Percentiles rank a stretch among this genome's conserved stretches.
Evolutionary conservation across 92 coral and sea anemone species (phyloP).

Genomic region (Palythoa grandis): DNA sequence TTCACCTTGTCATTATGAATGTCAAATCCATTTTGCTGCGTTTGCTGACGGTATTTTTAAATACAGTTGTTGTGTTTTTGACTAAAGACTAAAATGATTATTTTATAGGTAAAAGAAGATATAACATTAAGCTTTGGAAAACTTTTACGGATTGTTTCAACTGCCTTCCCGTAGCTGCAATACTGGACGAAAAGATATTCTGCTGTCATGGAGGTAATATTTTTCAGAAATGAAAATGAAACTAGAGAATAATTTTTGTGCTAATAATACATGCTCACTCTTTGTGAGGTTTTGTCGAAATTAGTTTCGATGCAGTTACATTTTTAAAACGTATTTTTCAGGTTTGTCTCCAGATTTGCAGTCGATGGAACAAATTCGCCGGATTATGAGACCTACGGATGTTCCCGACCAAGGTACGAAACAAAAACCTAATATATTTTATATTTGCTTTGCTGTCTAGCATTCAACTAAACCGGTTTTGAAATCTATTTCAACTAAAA

Average conservation of each 20-base stretch:
- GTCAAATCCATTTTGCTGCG: not conserved
- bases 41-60: constrained; percentile 11
- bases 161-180: constrained; percentile 97
- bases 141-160: constrained; percentile 98
- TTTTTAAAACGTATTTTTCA: constrained; percentile 31
- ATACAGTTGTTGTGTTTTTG: not conserved
- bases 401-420: constrained; percentile 97
- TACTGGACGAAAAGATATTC: constrained; percentile 95
- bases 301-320: not conserved
- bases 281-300: not conserved
- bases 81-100: not conserved
- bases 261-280: not conserved
- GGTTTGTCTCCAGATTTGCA: constrained; percentile 98
- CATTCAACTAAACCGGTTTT: not conserved
- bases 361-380: constrained; percentile 98
- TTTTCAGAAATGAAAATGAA: not conserved
- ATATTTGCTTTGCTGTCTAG: not conserved
- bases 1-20: not conserved
- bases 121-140: constrained; percentile 96
- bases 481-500: not conserved
- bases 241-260: not conserved
- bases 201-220: constrained; percentile 98
- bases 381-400: constrained; percentile 98
- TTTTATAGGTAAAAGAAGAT: constrained; percentile 92
- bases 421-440: not conserved